Evolutionary conservation across 1,140 invertebrate genomes (phyloP).

Genomic region (Drosophila kanapiae): DNA sequence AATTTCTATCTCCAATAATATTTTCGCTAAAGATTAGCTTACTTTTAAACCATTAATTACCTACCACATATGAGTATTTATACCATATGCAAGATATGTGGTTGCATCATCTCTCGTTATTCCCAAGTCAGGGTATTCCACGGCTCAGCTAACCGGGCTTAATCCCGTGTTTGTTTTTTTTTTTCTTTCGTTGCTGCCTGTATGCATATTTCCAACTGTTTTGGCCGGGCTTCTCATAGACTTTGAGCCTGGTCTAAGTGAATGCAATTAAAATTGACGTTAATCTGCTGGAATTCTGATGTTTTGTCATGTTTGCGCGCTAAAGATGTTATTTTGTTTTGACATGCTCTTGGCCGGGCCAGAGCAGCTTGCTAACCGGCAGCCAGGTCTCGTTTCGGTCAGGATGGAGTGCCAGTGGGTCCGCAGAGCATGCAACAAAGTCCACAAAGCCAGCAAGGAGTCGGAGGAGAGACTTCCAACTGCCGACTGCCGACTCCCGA

Average conservation of each 20-base stretch:
- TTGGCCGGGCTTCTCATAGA: slow-evolving; percentile 56
- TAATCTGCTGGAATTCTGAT: slow-evolving; percentile 84
- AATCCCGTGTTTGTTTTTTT: slow-evolving; percentile 34
- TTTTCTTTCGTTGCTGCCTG: slow-evolving; percentile 1
- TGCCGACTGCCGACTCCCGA: neutral
- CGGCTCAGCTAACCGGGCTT: slow-evolving; percentile 16
- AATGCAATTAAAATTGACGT: slow-evolving; percentile 84
- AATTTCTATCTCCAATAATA: neutral
- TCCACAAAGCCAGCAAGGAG: slow-evolving; percentile 36
- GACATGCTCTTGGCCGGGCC: slow-evolving; percentile 77
- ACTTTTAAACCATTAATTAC: neutral
- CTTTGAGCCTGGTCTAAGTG: slow-evolving; percentile 67
- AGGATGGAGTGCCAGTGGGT: too few species aligned
- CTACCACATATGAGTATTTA: neutral
- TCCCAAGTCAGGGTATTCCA: slow-evolving; percentile 31
- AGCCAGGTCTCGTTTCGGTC: slow-evolving; percentile 42
- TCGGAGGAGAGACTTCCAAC: slow-evolving; percentile 12
- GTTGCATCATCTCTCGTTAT: slow-evolving; percentile 11
- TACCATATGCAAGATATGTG: neutral
- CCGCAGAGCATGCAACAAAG: slow-evolving; percentile 39
- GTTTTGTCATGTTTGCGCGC: slow-evolving; percentile 84
- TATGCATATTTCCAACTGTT: slow-evolving; percentile 71
- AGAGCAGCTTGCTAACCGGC: slow-evolving; percentile 43
- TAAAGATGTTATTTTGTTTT: slow-evolving; percentile 84
- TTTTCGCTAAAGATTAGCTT: neutral